Conservation (phyloP, 2,797 vertebrate genomes). For the Cossypha dichroa region DNA sequence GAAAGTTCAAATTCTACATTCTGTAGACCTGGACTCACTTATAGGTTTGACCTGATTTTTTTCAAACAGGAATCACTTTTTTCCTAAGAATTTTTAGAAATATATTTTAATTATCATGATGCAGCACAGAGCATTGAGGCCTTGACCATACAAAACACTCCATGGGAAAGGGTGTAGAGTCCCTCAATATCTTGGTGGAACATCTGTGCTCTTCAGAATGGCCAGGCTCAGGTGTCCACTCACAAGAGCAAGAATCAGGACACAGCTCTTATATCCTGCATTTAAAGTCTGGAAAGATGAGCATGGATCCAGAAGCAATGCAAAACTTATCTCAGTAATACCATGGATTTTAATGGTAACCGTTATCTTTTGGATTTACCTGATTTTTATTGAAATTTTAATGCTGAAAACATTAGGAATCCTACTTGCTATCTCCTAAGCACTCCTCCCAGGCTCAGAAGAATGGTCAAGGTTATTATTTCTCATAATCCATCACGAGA, state of each 20-base stretch:
- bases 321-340: not conserved
- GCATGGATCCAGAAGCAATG: not conserved
- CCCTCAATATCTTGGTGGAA: not conserved
- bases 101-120: not conserved
- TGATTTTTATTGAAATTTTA: slow-evolving; percentile 1
- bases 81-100: not conserved
- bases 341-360: not conserved
- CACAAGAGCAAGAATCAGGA: not conserved
- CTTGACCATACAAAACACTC: not conserved
- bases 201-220: not conserved
- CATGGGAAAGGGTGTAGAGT: fast-evolving
- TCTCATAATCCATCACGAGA: not conserved
- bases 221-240: fast-evolving
- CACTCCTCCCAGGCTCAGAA: not conserved
- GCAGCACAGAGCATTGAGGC: not conserved
- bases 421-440: not conserved
- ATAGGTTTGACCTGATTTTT: not conserved
- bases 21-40: not conserved
- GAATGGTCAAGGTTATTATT: slow-evolving; percentile 31
- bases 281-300: not conserved
- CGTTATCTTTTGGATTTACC: not conserved
- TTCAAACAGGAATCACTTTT: not conserved
- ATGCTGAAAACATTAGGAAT: not conserved
- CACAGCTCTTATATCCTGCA: fast-evolving
- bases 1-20: not conserved